Evolutionary conservation across 2,113 vertebrate genomes (phyloP).

Genomic region (Tetrax tetrax): DNA sequence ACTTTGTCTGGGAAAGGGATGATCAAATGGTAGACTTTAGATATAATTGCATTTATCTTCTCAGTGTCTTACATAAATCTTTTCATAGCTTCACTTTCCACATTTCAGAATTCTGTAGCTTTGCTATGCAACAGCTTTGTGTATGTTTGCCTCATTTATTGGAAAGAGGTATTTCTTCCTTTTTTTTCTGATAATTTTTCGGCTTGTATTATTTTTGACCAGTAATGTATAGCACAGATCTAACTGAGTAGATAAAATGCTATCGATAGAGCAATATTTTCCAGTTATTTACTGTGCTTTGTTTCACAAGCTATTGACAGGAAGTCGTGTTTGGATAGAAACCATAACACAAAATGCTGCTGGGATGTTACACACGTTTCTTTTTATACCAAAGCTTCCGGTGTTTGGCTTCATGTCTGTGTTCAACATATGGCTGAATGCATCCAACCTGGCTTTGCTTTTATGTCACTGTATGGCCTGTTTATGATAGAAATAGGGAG

Average conservation of each 20-base stretch:
- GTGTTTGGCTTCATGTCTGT: not conserved
- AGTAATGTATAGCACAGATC: not conserved
- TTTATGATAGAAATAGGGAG: not conserved
- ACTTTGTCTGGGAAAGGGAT: not conserved
- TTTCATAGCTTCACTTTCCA: not conserved
- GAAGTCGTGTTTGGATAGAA: not conserved
- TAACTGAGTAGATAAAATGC: not conserved
- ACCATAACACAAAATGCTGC: not conserved
- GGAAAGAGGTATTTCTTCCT: not conserved
- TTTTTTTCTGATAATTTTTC: not conserved
- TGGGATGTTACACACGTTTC: not conserved
- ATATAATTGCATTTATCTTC: not conserved
- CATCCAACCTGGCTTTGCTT: not conserved
- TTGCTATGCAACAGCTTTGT: not conserved
- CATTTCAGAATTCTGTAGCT: not conserved
- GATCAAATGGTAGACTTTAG: not conserved
- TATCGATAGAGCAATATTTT: not conserved
- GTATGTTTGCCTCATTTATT: not conserved
- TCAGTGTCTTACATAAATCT: not conserved
- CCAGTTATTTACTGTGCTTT: not conserved
- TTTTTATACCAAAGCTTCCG: not conserved
- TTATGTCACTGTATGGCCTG: not conserved
- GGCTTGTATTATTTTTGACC: not conserved
- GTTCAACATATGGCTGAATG: not conserved
- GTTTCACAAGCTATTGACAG: not conserved